These are phyloP conservation scores for Gastrophysa polygoni DNA, from an alignment of 2,888 invertebrate genomes.

Conservation along the genomic window DNA sequence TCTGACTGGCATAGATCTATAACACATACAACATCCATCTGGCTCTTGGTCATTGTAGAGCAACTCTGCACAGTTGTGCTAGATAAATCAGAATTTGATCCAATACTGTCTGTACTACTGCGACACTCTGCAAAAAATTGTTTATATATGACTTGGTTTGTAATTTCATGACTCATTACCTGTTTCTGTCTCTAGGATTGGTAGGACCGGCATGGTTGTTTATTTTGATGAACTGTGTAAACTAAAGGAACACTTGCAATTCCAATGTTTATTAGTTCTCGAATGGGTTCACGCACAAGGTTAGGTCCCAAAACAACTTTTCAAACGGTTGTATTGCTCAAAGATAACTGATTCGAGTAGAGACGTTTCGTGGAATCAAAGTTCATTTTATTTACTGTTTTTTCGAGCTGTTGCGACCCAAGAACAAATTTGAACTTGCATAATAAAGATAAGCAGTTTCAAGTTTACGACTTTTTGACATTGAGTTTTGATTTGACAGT, in stretches of 20 bases:
- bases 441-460: conserved; percentile 28
- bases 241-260: conserved; percentile 12
- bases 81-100: conserved; percentile 68
- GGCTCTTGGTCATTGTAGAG: conserved; percentile 61
- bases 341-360: conserved; percentile 18
- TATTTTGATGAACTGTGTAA: conserved; percentile 25
- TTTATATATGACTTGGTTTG: conserved; percentile 31
- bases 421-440: conserved; percentile 40
- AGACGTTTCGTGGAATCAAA: conserved; percentile 26
- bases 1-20: conserved; percentile 76
- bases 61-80: conserved; percentile 58
- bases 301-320: conserved; percentile 25
- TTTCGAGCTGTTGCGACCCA: conserved; percentile 33
- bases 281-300: neutral
- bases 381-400: conserved; percentile 32
- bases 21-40: conserved; percentile 90
- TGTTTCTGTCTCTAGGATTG: conserved; percentile 50
- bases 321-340: conserved; percentile 20
- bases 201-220: conserved; percentile 48
- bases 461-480: neutral
- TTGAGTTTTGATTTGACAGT: too few species aligned
- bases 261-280: neutral
- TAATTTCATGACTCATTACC: conserved; percentile 48
- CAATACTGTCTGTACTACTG: conserved; percentile 65
- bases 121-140: conserved; percentile 51